Base-by-base conservation (phyloP, 2,888 invertebrate genomes). In the Dasypogon diadema region DNA sequence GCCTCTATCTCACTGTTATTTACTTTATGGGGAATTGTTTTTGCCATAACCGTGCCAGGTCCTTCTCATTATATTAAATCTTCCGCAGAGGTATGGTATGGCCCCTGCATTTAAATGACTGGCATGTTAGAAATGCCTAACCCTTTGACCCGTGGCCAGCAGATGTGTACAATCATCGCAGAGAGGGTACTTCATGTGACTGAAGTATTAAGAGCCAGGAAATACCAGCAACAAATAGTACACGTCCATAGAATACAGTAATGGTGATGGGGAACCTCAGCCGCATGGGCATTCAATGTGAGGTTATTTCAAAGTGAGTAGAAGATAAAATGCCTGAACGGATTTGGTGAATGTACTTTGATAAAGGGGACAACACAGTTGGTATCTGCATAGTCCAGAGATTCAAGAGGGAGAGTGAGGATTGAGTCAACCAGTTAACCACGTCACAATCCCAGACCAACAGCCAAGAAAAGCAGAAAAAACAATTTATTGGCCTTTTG, bases 121-220 rank as follows among this genome's bases (percentile, higher is more conserved):
- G 56, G 73, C 73, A 73, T 73, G 73, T 73, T 73, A 73, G 73
- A 73, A 54, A 75, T 77, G 16, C 70, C 58, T 76, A 77, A 77
- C 77, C 77, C 76, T 77, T 77, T 77, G 77, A 77, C 77, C 77
- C 74, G 63, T 77, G 77, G 77, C 68, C 77, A 74, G 74, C 77
- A 77, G 77, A 77, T 77, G 77, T 76, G 37, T 74, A 34, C 55
- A 60, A 30, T 34, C 76, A 46, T 51, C 48, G 34, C 58, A 12
- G 18, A 48, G 21, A 24, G 16, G 48, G 30, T 30, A 37, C 16
- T 34, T 55, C 55, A 70, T 75, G 55, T 70, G 68, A 70, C 68
- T 56, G 48, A 75, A 56, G 56, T 42, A 70, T 48, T 56, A 65
- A 76, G 37, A 73, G 16, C 30, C 56, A 58, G 56, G 16, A 37